These are phyloP conservation scores for Akabosia matsudoensis DNA, from an alignment of 1,140 invertebrate species.

Conservation along the genomic window DNA sequence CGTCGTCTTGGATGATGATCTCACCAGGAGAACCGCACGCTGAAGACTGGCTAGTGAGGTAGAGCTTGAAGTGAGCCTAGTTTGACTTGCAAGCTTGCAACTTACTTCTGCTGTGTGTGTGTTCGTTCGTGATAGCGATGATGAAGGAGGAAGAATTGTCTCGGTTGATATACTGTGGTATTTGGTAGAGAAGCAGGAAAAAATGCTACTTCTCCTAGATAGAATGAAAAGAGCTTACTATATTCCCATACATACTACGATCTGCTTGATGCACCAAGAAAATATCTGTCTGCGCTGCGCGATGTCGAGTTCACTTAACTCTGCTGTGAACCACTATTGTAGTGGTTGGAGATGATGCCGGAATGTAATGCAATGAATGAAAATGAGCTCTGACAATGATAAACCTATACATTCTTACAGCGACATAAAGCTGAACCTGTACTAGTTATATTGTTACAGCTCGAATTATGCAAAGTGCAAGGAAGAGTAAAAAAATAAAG, in stretches of 20 bases:
- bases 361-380: conserved; percentile 12
- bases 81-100: no score
- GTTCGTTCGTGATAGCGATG: neutral
- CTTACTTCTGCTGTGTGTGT: neutral
- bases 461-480: no score
- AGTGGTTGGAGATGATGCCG: neutral
- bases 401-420: neutral
- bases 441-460: no score
- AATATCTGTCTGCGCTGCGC: no score
- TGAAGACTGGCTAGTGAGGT: conserved; percentile 10
- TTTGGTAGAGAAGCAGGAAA: conserved; percentile 1
- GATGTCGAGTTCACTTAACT: no score
- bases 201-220: neutral
- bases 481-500: no score
- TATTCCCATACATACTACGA: neutral
- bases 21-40: conserved; percentile 7
- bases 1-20: neutral
- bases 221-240: neutral
- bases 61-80: neutral
- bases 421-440: no score
- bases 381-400: neutral
- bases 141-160: neutral
- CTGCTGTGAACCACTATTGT: no score
- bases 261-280: no score
- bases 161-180: neutral